Evolutionary conservation across 2,113 vertebrate genomes (phyloP).

Genomic region (Colinus virginianus): DNA sequence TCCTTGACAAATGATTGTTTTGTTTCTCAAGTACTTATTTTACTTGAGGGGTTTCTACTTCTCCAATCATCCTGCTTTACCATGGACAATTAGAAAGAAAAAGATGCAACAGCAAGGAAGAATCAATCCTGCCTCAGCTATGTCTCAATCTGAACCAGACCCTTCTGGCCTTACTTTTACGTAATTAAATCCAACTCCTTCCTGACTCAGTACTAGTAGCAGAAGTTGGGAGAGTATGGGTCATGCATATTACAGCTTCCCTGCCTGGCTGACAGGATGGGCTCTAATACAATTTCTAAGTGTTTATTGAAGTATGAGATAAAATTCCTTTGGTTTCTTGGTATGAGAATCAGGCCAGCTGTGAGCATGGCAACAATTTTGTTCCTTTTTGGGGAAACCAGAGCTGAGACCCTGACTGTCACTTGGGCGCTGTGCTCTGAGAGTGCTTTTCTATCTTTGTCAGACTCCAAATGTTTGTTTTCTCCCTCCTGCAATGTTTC

Average conservation of each 20-base stretch:
- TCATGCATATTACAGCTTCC: not conserved
- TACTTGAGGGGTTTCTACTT: not conserved
- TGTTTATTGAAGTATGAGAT: not conserved
- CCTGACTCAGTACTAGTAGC: not conserved
- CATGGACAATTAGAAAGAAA: not conserved
- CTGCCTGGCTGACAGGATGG: not conserved
- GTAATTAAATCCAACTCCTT: not conserved
- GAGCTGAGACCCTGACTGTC: not conserved
- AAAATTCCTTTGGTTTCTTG: not conserved
- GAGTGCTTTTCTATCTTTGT: not conserved
- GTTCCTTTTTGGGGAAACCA: not conserved
- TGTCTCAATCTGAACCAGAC: not conserved
- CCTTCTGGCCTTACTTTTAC: not conserved
- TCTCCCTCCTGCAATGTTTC: not conserved
- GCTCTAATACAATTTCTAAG: not conserved
- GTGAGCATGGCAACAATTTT: not conserved
- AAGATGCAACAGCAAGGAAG: not conserved
- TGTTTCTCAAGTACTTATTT: slow-evolving; percentile 2
- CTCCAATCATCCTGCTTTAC: not conserved
- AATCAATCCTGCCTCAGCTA: not conserved
- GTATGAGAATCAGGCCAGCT: not conserved
- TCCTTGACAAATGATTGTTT: not conserved
- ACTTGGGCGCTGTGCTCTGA: not conserved
- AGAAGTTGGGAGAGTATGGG: not conserved
- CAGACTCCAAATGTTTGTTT: not conserved